Percentiles rank a stretch among this genome's conserved stretches.
phyloP scores from a whole-genome alignment of 2,113 vertebrate genomes.

The Pedetes capensis region DNA sequence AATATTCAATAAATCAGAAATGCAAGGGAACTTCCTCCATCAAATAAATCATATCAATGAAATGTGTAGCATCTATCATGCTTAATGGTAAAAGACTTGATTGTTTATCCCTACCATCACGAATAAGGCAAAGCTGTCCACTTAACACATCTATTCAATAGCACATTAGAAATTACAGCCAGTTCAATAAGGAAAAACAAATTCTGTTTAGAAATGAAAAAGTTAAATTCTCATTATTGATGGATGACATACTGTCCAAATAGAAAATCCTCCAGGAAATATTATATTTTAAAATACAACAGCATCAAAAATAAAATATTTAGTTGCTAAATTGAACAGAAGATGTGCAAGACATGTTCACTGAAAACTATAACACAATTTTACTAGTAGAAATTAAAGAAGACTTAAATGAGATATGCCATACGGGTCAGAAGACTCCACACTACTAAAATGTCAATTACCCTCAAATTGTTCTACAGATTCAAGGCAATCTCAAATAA shows the following conservation, averaged over 20 bases:
- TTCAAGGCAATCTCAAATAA: too few species aligned
- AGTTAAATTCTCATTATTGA: too few species aligned
- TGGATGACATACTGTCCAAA: background rate
- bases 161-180: too few species aligned
- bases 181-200: too few species aligned
- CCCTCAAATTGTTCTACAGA: too few species aligned
- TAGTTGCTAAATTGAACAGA: background rate
- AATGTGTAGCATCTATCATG: too few species aligned
- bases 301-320: background rate
- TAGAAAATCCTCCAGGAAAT: background rate
- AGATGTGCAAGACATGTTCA: background rate
- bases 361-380: conserved; percentile 6
- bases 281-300: too few species aligned
- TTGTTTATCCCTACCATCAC: too few species aligned
- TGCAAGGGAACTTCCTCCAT: background rate
- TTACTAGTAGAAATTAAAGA: background rate
- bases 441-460: background rate
- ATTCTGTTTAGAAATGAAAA: too few species aligned
- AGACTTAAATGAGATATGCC: background rate
- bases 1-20: background rate
- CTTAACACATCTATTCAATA: too few species aligned
- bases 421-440: background rate
- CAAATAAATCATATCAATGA: background rate
- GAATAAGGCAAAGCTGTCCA: too few species aligned
- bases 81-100: too few species aligned